These are phyloP conservation scores for Coptodon rendalli DNA, from an alignment of 2,113 vertebrate genomes.

Conservation along the genomic window DNA sequence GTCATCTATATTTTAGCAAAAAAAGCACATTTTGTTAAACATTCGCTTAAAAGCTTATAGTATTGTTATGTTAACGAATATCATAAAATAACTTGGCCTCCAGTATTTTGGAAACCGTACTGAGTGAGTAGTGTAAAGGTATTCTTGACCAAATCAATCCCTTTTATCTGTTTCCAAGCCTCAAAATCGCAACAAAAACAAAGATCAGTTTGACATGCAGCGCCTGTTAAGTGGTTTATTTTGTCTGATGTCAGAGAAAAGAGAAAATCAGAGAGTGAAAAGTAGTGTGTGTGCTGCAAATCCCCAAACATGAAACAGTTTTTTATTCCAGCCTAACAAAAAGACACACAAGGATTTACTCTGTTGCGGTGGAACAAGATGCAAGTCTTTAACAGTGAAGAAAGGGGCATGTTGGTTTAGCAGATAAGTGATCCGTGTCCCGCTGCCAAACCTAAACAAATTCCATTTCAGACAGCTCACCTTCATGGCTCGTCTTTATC, in stretches of 20 bases:
- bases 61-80: neutral
- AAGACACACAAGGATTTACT: slow-evolving; percentile 64
- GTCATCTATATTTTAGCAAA: neutral
- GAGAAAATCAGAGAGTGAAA: neutral
- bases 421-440: slow-evolving; percentile 69
- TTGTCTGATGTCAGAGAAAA: slow-evolving; percentile 64
- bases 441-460: slow-evolving; percentile 74
- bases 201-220: slow-evolving; percentile 27
- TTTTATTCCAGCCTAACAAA: slow-evolving; percentile 37
- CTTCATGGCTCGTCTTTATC: slow-evolving; percentile 60
- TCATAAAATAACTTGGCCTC: neutral
- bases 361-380: slow-evolving; percentile 54
- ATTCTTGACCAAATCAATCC: slow-evolving; percentile 39
- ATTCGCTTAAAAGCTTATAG: neutral
- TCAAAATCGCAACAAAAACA: slow-evolving; percentile 58
- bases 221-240: slow-evolving; percentile 69
- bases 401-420: slow-evolving; percentile 68
- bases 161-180: slow-evolving; percentile 56
- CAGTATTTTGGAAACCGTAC: slow-evolving; percentile 19
- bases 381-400: slow-evolving; percentile 45
- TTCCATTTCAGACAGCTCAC: slow-evolving; percentile 72
- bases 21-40: neutral
- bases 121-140: slow-evolving; percentile 30
- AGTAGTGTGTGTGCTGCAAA: neutral
- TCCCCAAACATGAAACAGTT: neutral